Conservation (phyloP, 92 coral and sea anemone genomes). For the Parazoanthus swiftii region DNA sequence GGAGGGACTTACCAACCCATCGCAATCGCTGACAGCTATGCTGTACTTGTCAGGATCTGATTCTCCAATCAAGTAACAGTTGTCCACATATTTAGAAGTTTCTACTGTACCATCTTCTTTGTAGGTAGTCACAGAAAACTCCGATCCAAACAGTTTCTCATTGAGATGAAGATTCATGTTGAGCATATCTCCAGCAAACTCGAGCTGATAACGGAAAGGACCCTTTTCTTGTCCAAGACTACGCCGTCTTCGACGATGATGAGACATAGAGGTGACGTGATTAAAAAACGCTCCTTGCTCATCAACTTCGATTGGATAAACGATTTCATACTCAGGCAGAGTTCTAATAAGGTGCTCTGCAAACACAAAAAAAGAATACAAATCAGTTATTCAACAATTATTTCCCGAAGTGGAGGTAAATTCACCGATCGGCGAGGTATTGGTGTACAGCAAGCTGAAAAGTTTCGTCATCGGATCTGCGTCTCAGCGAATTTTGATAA, state of each 20-base stretch:
- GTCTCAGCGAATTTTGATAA: too few relatives aligned
- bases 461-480: too few relatives aligned
- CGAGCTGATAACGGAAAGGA: constrained; percentile 74
- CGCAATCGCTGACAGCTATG: constrained; percentile 96
- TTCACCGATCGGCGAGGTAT: too few relatives aligned
- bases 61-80: constrained; percentile 91
- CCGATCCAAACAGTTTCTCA: constrained; percentile 77
- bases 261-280: constrained; percentile 76
- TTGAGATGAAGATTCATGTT: constrained; percentile 69
- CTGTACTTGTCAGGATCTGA: constrained; percentile 59
- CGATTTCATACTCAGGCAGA: constrained; percentile 64
- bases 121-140: constrained; percentile 69
- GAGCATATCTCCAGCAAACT: constrained; percentile 58
- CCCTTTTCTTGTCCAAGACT: constrained; percentile 61
- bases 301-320: constrained; percentile 74
- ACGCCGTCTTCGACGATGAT: constrained; percentile 76
- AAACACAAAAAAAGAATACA: background rate
- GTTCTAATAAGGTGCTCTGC: constrained; percentile 64
- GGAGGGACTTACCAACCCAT: constrained; percentile 84
- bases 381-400: too few relatives aligned
- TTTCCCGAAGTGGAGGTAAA: too few relatives aligned
- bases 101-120: constrained; percentile 78
- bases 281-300: constrained; percentile 52
- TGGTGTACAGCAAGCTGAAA: too few relatives aligned
- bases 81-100: constrained; percentile 54